Conservation (phyloP, 2,888 invertebrate genomes). For the Bimastos eiseni region DNA sequence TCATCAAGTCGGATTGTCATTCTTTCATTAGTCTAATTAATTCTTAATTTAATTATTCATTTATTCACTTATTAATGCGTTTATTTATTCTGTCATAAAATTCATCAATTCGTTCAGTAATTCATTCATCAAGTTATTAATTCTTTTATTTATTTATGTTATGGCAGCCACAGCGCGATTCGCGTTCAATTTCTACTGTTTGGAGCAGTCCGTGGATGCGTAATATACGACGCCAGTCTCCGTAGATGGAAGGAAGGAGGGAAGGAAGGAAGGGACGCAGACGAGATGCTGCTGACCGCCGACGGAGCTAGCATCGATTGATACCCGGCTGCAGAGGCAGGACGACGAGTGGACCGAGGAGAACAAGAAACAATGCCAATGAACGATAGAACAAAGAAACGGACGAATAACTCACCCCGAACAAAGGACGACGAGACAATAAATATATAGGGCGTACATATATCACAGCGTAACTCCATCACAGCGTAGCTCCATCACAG, state of each 20-base stretch:
- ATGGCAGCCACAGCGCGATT: not conserved
- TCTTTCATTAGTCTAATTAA: too few species aligned
- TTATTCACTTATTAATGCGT: too few species aligned
- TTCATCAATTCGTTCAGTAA: too few species aligned
- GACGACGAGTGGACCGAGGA: not conserved
- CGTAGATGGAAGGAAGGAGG: not conserved
- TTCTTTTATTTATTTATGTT: not conserved
- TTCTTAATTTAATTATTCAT: too few species aligned
- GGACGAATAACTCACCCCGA: not conserved
- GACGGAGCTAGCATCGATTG: not conserved
- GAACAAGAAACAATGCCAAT: not conserved
- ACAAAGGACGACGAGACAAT: not conserved
- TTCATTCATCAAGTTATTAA: not conserved
- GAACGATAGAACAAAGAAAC: not conserved
- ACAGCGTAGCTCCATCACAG: too few species aligned
- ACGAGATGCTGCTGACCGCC: not conserved
- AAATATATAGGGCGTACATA: too few species aligned
- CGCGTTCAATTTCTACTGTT: not conserved
- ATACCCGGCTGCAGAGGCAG: not conserved
- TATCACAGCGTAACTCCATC: too few species aligned
- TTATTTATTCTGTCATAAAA: too few species aligned
- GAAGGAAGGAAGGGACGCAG: not conserved
- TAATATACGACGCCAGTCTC: not conserved
- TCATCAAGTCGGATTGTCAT: too few species aligned
- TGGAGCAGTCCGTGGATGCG: not conserved